Conservation (phyloP, 2,888 invertebrate species). For the Drosophila eohydei region DNA sequence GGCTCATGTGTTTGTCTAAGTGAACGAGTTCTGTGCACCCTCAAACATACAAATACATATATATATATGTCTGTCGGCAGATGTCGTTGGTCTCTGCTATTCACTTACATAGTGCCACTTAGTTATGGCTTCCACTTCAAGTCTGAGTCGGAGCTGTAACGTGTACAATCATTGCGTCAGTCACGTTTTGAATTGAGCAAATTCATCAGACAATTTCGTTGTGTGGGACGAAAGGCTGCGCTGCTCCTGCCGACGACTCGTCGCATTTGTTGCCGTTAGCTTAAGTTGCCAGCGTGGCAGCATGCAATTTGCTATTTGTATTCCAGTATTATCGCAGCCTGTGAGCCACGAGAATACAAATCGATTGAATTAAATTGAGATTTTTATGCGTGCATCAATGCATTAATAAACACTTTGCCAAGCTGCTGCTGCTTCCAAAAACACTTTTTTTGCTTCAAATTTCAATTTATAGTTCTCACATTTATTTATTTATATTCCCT, state of each 20-base stretch:
- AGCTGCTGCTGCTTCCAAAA: neutral
- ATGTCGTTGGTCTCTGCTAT: conserved; percentile 45
- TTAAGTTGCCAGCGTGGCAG: conserved; percentile 32
- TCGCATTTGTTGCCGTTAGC: conserved; percentile 41
- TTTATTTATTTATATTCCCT: conserved; percentile 1
- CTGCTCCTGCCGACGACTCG: conserved; percentile 5
- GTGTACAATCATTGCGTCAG: conserved; percentile 74
- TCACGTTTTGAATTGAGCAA: conserved; percentile 80
- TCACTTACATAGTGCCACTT: conserved; percentile 76
- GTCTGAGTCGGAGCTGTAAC: conserved; percentile 41
- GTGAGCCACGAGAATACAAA: conserved; percentile 48
- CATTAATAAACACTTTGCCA: conserved; percentile 66
- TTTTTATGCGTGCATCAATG: conserved; percentile 72
- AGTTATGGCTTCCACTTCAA: conserved; percentile 58
- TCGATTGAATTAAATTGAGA: conserved; percentile 78
- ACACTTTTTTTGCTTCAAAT: conserved; percentile 41
- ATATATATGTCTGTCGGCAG: conserved; percentile 18
- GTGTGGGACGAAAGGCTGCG: conserved; percentile 37
- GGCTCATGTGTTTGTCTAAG: conserved; percentile 54
- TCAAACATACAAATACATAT: neutral
- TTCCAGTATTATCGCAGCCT: conserved; percentile 35
- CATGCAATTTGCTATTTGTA: conserved; percentile 58
- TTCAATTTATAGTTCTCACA: conserved; percentile 51
- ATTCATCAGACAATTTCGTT: conserved; percentile 75
- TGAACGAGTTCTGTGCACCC: conserved; percentile 11